Percentiles rank a stretch among this genome's conserved stretches.
Evolutionary conservation across 2,888 invertebrate genomes (phyloP).

Genomic region (Macrosiphum euphorbiae): DNA sequence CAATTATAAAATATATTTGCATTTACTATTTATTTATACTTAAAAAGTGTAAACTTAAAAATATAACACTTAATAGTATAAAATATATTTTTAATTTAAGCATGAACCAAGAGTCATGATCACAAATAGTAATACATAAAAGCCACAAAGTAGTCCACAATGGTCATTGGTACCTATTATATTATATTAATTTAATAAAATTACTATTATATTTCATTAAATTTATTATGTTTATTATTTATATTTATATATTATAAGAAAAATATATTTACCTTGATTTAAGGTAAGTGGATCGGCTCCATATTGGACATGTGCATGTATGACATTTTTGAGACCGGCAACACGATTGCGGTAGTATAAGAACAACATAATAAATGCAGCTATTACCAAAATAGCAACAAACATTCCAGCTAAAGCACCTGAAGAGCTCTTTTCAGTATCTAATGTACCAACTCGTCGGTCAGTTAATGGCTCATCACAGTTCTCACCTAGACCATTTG

Average conservation of each 20-base stretch:
- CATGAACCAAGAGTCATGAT: not conserved
- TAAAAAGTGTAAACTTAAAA: not conserved
- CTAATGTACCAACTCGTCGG: conserved; percentile 60
- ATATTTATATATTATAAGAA: not conserved
- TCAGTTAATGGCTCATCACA: conserved; percentile 74
- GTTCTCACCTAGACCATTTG: conserved; percentile 73
- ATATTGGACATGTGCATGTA: conserved; percentile 86
- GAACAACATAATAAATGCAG: conserved; percentile 76
- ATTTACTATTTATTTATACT: not conserved
- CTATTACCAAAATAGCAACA: conserved; percentile 76
- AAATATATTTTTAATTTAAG: not conserved
- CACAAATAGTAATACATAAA: not conserved
- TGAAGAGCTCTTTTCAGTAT: conserved; percentile 63
- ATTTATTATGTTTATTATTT: not conserved
- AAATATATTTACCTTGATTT: conserved; percentile 70
- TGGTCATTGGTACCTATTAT: not conserved
- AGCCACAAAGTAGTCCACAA: not conserved
- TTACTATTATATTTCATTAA: not conserved
- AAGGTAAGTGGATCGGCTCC: conserved; percentile 80
- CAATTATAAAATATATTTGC: not conserved
- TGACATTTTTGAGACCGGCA: conserved; percentile 86
- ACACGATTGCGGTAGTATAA: conserved; percentile 87
- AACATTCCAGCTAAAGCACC: conserved; percentile 73
- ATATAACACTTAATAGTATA: not conserved
- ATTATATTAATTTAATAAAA: not conserved